Percentiles rank a stretch among this genome's conserved stretches.
Conservation (phyloP, 2,113 vertebrate genomes). For the Cyprinodon tularosa region DNA sequence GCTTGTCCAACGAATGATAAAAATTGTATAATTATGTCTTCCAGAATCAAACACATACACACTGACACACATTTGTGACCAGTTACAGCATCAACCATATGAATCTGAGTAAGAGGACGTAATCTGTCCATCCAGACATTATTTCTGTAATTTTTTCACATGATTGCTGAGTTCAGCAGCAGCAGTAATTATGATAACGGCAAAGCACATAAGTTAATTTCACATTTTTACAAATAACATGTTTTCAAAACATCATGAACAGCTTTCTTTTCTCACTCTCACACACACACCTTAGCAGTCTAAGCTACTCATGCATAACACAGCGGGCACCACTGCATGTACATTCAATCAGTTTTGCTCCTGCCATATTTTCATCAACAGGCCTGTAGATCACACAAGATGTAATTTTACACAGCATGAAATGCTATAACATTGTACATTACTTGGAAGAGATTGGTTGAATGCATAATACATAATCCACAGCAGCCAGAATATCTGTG, state of each 20-base stretch:
- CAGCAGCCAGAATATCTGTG: conserved; percentile 17
- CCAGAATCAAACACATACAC: no score
- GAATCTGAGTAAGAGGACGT: neutral
- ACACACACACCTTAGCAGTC: conserved; percentile 9
- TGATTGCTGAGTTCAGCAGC: neutral
- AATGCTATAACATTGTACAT: conserved; percentile 27
- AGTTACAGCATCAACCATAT: no score
- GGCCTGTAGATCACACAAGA: conserved; percentile 28
- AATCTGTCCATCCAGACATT: neutral
- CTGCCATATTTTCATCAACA: conserved; percentile 39
- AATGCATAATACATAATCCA: conserved; percentile 43
- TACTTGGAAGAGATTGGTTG: conserved; percentile 18
- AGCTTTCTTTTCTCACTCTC: neutral
- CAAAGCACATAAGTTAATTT: neutral
- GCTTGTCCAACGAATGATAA: no score
- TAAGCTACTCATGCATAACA: conserved; percentile 38
- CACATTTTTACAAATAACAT: neutral
- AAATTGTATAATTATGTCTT: no score
- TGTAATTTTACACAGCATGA: conserved; percentile 41
- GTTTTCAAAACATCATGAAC: neutral
- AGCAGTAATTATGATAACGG: neutral
- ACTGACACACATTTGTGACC: no score
- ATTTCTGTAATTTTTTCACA: neutral
- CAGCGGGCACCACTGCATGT: conserved; percentile 23
- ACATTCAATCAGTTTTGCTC: conserved; percentile 43